These are phyloP conservation scores for Sepioteuthis lessoniana DNA, from an alignment of 2,888 invertebrate species.

Conservation along the genomic window DNA sequence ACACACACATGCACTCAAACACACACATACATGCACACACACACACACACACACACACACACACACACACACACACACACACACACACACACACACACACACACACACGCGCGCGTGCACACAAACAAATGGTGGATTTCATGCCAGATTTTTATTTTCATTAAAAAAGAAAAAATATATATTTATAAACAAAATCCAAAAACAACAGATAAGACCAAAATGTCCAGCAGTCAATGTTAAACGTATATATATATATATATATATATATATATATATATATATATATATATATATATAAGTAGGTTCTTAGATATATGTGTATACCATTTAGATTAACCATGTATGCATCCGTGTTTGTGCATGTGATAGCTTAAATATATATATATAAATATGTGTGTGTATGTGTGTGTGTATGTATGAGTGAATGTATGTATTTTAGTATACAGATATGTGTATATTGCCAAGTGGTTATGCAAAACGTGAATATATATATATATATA, in stretches of 20 bases:
- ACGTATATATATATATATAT: not conserved
- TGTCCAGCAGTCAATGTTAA: not conserved
- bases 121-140: not conserved
- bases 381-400: not conserved
- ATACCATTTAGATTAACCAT: not conserved
- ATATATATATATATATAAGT: not conserved
- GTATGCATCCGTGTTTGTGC: not conserved
- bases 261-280: not conserved
- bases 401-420: not conserved
- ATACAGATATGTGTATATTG: not conserved
- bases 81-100: not conserved
- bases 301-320: not conserved
- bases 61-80: not conserved
- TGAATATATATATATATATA: not conserved
- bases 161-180: not conserved
- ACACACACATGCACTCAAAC: not conserved
- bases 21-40: conserved; percentile 1
- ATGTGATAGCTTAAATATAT: not conserved
- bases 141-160: conserved; percentile 6
- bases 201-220: conserved; percentile 21
- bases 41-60: not conserved
- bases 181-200: not conserved
- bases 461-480: too few species aligned
- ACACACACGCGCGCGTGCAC: too few species aligned
- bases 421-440: not conserved